Conservation (phyloP, 1,140 invertebrate genomes). For the Geopemphigus sp. region DNA sequence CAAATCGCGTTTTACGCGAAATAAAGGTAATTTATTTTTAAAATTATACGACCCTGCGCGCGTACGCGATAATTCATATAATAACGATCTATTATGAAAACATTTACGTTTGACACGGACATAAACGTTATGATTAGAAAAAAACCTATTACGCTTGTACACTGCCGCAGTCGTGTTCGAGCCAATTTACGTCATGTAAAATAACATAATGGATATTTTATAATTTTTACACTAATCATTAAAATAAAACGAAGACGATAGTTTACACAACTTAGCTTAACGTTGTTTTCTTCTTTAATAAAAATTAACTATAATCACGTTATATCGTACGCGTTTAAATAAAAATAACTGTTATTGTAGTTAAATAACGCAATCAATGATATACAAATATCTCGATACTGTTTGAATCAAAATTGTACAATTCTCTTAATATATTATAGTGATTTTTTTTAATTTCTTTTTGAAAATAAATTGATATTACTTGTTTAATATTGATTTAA, state of each 20-base stretch:
- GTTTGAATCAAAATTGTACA: too few relatives aligned
- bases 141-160: constrained; percentile 6
- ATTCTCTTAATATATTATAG: neutral
- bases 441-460: neutral
- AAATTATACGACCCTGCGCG: neutral
- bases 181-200: constrained; percentile 6
- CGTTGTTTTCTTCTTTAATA: neutral
- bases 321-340: neutral
- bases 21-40: constrained; percentile 7
- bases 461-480: neutral
- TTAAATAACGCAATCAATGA: too few relatives aligned
- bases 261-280: neutral
- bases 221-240: constrained; percentile 25
- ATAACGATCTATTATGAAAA: constrained; percentile 12
- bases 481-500: neutral
- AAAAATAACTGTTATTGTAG: too few relatives aligned
- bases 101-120: constrained; percentile 16
- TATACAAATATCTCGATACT: too few relatives aligned
- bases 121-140: constrained; percentile 15
- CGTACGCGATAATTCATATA: neutral
- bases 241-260: neutral
- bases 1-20: neutral
- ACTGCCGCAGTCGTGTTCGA: neutral
- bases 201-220: constrained; percentile 6
- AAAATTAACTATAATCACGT: too few relatives aligned